phyloP scores from a whole-genome alignment of 2,797 vertebrate species.

The Tachyglossus aculeatus region DNA sequence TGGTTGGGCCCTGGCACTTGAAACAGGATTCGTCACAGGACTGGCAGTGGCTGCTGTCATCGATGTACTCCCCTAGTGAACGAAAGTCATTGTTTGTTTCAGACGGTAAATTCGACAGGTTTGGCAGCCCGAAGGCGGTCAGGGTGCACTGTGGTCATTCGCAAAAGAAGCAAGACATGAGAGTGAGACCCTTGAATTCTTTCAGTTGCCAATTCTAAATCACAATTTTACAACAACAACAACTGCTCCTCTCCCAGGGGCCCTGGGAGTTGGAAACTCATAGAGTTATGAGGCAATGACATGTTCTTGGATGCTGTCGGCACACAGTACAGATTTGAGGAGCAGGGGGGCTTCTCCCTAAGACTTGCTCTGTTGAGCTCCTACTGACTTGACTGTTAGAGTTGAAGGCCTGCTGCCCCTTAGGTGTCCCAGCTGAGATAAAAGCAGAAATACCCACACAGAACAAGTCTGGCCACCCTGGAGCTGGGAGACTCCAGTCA shows the following conservation, averaged over 20 bases:
- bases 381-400: background rate
- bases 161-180: background rate
- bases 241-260: background rate
- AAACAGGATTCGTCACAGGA: slow-evolving; percentile 82
- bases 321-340: slow-evolving; percentile 22
- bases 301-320: slow-evolving; percentile 6
- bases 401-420: background rate
- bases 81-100: slow-evolving; percentile 40
- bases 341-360: background rate
- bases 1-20: slow-evolving; percentile 82
- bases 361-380: background rate
- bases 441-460: background rate
- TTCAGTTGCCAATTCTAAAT: background rate
- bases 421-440: background rate
- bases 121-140: slow-evolving; percentile 12
- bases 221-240: background rate
- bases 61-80: slow-evolving; percentile 83
- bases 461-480: background rate
- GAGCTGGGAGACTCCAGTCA: background rate
- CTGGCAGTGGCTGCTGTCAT: slow-evolving; percentile 69
- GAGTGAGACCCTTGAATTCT: background rate
- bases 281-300: slow-evolving; percentile 15
- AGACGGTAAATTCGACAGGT: background rate
- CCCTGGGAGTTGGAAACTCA: background rate
- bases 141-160: background rate